Percentiles rank a stretch among this genome's conserved stretches.
Evolutionary conservation across 2,113 vertebrate genomes (phyloP).

Genomic region (Prunella fulvescens): DNA sequence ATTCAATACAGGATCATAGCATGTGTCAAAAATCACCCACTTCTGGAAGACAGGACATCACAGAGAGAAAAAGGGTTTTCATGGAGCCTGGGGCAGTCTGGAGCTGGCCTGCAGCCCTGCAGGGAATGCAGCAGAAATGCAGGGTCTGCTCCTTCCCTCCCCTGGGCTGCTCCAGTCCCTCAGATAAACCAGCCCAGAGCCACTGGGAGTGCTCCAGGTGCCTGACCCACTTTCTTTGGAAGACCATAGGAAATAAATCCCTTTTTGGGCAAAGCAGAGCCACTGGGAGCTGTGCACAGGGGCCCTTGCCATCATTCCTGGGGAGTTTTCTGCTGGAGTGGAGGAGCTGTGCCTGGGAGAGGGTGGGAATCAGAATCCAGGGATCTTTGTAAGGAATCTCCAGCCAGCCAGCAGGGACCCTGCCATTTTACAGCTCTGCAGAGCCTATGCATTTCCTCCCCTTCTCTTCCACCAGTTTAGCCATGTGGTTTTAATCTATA

Average conservation of each 20-base stretch:
- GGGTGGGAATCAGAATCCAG: neutral
- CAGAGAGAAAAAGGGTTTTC: too few species aligned
- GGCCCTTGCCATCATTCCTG: neutral
- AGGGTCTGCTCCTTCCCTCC: too few species aligned
- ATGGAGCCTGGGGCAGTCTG: too few species aligned
- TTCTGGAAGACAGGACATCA: too few species aligned
- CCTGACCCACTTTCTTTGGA: too few species aligned
- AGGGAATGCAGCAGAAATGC: too few species aligned
- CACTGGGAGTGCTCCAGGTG: too few species aligned
- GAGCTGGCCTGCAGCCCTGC: too few species aligned
- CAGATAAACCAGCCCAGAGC: too few species aligned
- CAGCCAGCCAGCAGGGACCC: neutral
- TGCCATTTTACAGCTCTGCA: neutral
- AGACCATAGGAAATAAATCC: neutral
- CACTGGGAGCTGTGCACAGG: neutral
- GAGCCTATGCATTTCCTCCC: neutral
- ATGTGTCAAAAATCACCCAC: too few species aligned
- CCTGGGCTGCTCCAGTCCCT: too few species aligned
- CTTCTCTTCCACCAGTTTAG: neutral
- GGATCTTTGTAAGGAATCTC: neutral
- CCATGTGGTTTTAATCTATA: constrained; percentile 40
- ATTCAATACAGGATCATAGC: too few species aligned
- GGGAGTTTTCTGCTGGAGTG: neutral
- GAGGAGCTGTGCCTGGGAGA: neutral
- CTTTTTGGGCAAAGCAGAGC: neutral